These are phyloP conservation scores for Megaustenia siamemsis DNA, from an alignment of 2,888 invertebrate genomes.

Conservation along the genomic window DNA sequence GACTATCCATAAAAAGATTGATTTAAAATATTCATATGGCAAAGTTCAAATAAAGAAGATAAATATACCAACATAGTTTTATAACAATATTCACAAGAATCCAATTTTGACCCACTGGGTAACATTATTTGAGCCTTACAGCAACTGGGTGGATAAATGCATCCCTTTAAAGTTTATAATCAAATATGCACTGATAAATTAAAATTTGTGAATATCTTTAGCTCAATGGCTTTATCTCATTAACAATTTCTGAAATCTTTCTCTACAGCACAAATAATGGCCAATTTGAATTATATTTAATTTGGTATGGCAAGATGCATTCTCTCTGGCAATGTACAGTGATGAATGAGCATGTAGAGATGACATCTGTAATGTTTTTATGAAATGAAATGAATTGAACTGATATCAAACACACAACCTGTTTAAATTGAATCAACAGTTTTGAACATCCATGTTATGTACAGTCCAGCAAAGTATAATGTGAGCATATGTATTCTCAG, in stretches of 20 bases:
- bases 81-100: no score
- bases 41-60: no score
- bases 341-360: constrained; percentile 40
- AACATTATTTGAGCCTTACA: no score
- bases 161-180: not conserved
- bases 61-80: no score
- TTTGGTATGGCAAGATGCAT: constrained; percentile 37
- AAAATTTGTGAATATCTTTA: no score
- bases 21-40: no score
- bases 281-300: not conserved
- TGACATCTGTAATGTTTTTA: constrained; percentile 44
- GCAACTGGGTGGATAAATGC: no score
- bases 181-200: not conserved
- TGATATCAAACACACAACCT: not conserved
- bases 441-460: not conserved
- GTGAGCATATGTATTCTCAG: not conserved
- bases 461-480: not conserved
- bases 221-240: not conserved
- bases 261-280: not conserved
- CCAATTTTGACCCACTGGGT: no score
- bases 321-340: constrained; percentile 33
- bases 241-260: not conserved
- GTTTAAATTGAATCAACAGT: not conserved
- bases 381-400: constrained; percentile 23
- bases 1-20: no score